These are phyloP conservation scores for Eulemur macaco DNA, from an alignment of 2,113 vertebrate genomes.

Conservation along the genomic window DNA sequence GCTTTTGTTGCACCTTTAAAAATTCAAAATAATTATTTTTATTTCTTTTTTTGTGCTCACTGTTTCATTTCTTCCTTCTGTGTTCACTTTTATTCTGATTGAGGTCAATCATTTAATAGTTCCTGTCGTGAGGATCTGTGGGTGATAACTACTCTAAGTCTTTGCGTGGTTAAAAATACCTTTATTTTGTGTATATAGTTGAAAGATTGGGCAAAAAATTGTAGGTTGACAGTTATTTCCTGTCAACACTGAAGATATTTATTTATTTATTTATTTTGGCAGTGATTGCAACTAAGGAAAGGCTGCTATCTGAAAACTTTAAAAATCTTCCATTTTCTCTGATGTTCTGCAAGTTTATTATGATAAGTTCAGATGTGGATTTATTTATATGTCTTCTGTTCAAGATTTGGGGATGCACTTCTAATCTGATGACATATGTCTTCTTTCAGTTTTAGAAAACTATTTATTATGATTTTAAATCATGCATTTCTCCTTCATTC, in stretches of 20 bases:
- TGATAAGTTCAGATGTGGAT: not conserved
- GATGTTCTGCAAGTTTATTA: not conserved
- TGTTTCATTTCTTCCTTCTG: not conserved
- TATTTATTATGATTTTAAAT: not conserved
- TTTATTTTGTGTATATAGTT: constrained; percentile 5
- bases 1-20: not conserved
- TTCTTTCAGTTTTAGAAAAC: constrained; percentile 16
- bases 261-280: not conserved
- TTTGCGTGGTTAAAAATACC: not conserved
- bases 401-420: not conserved
- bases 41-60: not conserved
- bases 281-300: not conserved
- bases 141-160: not conserved
- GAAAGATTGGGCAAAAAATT: constrained; percentile 1
- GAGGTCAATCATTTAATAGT: constrained; percentile 34
- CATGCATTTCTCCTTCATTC: not conserved
- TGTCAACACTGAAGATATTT: not conserved
- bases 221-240: constrained; percentile 3
- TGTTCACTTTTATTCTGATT: not conserved
- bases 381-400: not conserved
- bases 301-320: not conserved
- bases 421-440: not conserved
- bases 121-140: not conserved
- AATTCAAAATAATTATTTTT: not conserved
- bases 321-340: not conserved